Percentiles rank a stretch among this genome's conserved stretches.
phyloP scores from a whole-genome alignment of 2,113 vertebrate genomes.

The Corythaeola cristata region DNA sequence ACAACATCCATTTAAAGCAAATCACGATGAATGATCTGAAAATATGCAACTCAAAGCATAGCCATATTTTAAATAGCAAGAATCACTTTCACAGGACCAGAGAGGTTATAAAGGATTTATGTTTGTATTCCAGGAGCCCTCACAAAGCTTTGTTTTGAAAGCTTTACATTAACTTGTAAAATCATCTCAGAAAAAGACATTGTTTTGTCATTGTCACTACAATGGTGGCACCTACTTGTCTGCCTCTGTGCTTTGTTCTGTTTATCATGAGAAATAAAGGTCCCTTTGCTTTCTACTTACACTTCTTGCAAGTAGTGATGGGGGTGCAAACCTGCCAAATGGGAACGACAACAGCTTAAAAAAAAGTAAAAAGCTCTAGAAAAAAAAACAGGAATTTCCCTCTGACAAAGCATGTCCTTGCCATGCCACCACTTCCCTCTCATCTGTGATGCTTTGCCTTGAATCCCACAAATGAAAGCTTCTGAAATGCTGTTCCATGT shows the following conservation, averaged over 20 bases:
- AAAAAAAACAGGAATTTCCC: neutral
- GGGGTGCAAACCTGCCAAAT: neutral
- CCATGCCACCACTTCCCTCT: neutral
- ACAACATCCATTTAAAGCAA: neutral
- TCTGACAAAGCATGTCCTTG: neutral
- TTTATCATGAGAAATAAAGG: neutral
- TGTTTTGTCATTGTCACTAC: constrained; percentile 11
- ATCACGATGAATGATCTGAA: neutral
- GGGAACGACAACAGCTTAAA: neutral
- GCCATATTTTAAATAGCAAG: neutral
- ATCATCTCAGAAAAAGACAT: neutral
- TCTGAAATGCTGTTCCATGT: fast-evolving
- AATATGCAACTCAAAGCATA: neutral
- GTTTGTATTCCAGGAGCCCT: neutral
- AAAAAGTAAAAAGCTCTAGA: neutral
- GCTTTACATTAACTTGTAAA: neutral
- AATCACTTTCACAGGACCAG: neutral
- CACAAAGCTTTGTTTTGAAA: constrained; percentile 5
- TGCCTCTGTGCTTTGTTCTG: neutral
- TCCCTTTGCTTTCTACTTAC: neutral
- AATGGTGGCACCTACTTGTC: neutral
- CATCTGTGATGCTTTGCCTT: neutral
- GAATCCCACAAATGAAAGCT: neutral
- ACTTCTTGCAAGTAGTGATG: neutral
- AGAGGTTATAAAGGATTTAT: neutral